These are phyloP conservation scores for Enteromius radiatus DNA, from an alignment of 2,797 vertebrate genomes.

Conservation along the genomic window DNA sequence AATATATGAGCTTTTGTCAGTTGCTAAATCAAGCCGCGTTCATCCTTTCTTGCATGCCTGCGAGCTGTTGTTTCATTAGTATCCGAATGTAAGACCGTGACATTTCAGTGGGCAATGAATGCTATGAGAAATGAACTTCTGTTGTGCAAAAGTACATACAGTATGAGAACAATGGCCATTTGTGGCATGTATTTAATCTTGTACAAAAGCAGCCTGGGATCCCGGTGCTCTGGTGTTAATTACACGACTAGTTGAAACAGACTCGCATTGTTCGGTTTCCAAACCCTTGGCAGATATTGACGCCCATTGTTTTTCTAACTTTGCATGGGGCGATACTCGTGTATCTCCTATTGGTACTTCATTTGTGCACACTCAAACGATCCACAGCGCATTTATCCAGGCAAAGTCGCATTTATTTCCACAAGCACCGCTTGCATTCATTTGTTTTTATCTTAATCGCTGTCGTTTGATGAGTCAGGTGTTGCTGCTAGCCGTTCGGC, in stretches of 20 bases:
- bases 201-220: constrained; percentile 30
- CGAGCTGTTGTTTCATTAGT: constrained; percentile 36
- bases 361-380: not conserved
- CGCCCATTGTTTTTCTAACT: constrained; percentile 32
- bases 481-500: not conserved
- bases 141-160: constrained; percentile 20
- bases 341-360: constrained; percentile 11
- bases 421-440: not conserved
- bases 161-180: constrained; percentile 38
- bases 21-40: not conserved
- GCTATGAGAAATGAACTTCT: constrained; percentile 29
- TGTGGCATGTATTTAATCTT: constrained; percentile 46
- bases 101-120: constrained; percentile 35
- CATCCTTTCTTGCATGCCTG: not conserved
- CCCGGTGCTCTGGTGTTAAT: constrained; percentile 34
- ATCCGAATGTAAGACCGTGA: constrained; percentile 40
- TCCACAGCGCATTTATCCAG: not conserved
- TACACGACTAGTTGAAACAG: constrained; percentile 20
- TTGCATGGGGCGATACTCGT: constrained; percentile 17
- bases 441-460: constrained; percentile 12
- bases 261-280: constrained; percentile 17
- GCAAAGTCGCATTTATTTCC: not conserved
- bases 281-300: constrained; percentile 27
- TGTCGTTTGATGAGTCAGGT: constrained; percentile 15
- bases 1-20: constrained; percentile 26